These are phyloP conservation scores for Drosophila mayaguana DNA, from an alignment of 2,888 invertebrate species.

Conservation along the genomic window DNA sequence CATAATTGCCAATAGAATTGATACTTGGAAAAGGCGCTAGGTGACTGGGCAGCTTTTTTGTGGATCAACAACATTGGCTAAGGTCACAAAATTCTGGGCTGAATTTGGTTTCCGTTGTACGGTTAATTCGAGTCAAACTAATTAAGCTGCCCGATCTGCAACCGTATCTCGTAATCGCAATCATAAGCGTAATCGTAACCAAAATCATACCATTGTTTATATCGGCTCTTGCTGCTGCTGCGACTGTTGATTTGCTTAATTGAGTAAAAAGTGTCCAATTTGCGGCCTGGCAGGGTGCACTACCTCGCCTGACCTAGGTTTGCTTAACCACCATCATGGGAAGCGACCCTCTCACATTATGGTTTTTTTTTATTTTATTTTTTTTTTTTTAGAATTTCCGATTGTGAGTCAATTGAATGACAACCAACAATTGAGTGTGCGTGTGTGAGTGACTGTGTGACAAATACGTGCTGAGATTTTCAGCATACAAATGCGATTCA, in stretches of 20 bases:
- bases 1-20: slow-evolving; percentile 65
- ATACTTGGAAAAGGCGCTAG: slow-evolving; percentile 23
- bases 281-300: slow-evolving; percentile 61
- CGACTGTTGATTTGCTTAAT: slow-evolving; percentile 82
- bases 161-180: slow-evolving; percentile 10
- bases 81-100: slow-evolving; percentile 49
- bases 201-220: slow-evolving; percentile 34
- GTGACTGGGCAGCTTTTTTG: slow-evolving; percentile 38
- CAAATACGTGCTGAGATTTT: slow-evolving; percentile 33
- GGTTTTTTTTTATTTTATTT: background rate
- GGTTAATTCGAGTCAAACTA: slow-evolving; percentile 43
- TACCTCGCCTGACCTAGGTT: slow-evolving; percentile 43
- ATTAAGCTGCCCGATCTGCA: slow-evolving; percentile 43
- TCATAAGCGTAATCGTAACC: slow-evolving; percentile 15
- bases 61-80: slow-evolving; percentile 73
- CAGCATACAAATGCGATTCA: slow-evolving; percentile 30
- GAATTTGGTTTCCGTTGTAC: slow-evolving; percentile 55
- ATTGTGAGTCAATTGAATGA: slow-evolving; percentile 79
- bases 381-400: slow-evolving; percentile 60
- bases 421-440: slow-evolving; percentile 33
- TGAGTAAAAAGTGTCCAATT: slow-evolving; percentile 79
- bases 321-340: slow-evolving; percentile 20
- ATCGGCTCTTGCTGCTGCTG: slow-evolving; percentile 23
- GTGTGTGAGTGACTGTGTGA: slow-evolving; percentile 26
- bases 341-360: slow-evolving; percentile 15